Percentiles rank a stretch among this genome's conserved stretches.
These are phyloP conservation scores for Myotis davidii DNA, from an alignment of 2,113 vertebrate species.

Conservation along the genomic window DNA sequence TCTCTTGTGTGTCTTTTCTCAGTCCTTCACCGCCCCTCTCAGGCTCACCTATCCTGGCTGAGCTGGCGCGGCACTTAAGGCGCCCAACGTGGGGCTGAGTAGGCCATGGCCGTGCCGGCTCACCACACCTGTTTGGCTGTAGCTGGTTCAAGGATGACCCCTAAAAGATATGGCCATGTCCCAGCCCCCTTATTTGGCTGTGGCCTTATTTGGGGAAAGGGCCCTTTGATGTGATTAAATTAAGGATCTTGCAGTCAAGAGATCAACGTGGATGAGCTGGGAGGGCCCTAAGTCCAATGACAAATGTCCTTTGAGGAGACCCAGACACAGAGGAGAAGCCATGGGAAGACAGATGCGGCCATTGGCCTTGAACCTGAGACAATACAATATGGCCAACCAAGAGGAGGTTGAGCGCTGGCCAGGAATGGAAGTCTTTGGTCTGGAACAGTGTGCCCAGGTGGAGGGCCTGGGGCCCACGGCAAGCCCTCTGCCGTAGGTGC, in stretches of 20 bases:
- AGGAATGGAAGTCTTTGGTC: not conserved
- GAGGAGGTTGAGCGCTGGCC: not conserved
- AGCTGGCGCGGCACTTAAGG: no score
- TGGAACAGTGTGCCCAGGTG: not conserved
- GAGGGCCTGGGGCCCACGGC: fast-evolving
- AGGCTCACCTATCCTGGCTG: no score
- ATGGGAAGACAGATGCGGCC: not conserved
- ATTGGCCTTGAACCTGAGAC: not conserved
- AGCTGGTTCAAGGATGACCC: not conserved
- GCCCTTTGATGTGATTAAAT: not conserved
- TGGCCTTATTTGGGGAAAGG: not conserved
- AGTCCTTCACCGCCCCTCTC: no score
- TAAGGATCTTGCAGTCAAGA: not conserved
- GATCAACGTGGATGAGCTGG: not conserved
- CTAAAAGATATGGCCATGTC: fast-evolving
- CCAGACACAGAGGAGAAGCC: not conserved
- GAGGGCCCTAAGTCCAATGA: not conserved
- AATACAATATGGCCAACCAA: fast-evolving
- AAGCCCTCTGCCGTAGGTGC: not conserved
- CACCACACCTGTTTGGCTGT: not conserved
- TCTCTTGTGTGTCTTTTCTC: no score
- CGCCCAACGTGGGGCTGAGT: no score
- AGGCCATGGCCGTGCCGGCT: no score
- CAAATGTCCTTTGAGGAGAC: not conserved
- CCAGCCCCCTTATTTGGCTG: no score